A percentile compares a stretch with the other conserved stretches of the same genome.
Evolutionary conservation across 2,888 invertebrate species (phyloP).

Genomic region (Xylocampa areola): DNA sequence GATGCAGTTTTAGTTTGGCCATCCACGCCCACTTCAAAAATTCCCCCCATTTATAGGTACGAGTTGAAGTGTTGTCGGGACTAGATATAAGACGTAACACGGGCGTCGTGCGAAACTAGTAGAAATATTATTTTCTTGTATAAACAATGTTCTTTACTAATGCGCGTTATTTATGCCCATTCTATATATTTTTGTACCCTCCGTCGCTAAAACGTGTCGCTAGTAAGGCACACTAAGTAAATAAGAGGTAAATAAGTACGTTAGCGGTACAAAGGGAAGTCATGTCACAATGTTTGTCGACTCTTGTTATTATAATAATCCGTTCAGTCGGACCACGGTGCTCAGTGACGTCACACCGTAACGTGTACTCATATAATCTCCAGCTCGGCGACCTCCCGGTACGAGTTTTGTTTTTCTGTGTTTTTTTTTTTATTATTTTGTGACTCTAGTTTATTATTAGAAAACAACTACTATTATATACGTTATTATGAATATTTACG

Average conservation of each 20-base stretch:
- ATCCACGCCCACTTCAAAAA: too few species aligned
- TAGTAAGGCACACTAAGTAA: not conserved
- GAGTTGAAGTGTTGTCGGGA: too few species aligned
- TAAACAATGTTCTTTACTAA: not conserved
- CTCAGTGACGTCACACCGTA: not conserved
- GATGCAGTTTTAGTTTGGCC: too few species aligned
- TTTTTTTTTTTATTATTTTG: too few species aligned
- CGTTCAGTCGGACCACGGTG: not conserved
- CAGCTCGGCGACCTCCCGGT: too few species aligned
- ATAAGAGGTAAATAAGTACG: constrained; percentile 3
- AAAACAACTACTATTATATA: too few species aligned
- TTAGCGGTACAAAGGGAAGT: not conserved
- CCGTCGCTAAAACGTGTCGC: not conserved
- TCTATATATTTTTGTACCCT: not conserved
- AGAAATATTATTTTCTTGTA: not conserved
- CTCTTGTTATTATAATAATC: not conserved
- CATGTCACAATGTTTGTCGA: not conserved
- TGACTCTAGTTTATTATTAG: too few species aligned
- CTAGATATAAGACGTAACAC: too few species aligned
- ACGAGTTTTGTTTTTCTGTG: too few species aligned
- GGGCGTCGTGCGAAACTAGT: too few species aligned
- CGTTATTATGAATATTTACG: too few species aligned
- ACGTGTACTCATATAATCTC: not conserved
- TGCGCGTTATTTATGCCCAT: not conserved
- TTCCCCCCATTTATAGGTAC: too few species aligned